Conservation (phyloP, 2,113 vertebrate species). For the Hippocampus zosterae region DNA sequence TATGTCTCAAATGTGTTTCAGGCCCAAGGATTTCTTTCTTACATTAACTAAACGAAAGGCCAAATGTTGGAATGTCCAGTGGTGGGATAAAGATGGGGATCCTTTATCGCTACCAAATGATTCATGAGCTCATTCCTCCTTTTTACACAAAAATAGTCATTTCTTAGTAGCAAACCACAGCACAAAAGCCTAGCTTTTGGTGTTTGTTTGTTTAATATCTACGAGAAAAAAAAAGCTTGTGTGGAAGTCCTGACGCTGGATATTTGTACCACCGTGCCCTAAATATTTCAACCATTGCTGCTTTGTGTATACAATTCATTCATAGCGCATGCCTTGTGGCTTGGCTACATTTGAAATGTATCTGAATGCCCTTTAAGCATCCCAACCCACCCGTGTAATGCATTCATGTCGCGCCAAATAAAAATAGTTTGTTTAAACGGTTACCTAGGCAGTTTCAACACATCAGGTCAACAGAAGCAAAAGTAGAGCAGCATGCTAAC, state of each 20-base stretch:
- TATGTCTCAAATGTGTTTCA: not conserved
- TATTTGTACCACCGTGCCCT: conserved; percentile 27
- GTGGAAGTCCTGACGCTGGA: not conserved
- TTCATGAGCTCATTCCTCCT: too few species aligned
- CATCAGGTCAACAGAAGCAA: conserved; percentile 67
- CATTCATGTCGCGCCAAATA: conserved; percentile 44
- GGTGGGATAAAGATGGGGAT: too few species aligned
- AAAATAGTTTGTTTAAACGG: conserved; percentile 68
- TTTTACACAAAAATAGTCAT: not conserved
- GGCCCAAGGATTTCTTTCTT: not conserved
- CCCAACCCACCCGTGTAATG: conserved; percentile 28
- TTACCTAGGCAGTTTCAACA: conserved; percentile 69
- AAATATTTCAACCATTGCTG: conserved; percentile 35
- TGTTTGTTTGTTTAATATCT: not conserved
- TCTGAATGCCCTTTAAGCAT: conserved; percentile 41
- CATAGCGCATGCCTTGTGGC: conserved; percentile 36
- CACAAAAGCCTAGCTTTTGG: not conserved
- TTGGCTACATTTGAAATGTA: conserved; percentile 47
- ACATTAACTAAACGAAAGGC: not conserved
- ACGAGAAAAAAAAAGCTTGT: not conserved
- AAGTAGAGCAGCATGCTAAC: conserved; percentile 44
- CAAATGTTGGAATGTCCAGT: not conserved
- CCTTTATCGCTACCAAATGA: too few species aligned
- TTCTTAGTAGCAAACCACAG: not conserved
- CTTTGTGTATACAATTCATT: conserved; percentile 39